Evolutionary conservation across 2,888 invertebrate species (phyloP).

Genomic region (Cerastis leucographa): DNA sequence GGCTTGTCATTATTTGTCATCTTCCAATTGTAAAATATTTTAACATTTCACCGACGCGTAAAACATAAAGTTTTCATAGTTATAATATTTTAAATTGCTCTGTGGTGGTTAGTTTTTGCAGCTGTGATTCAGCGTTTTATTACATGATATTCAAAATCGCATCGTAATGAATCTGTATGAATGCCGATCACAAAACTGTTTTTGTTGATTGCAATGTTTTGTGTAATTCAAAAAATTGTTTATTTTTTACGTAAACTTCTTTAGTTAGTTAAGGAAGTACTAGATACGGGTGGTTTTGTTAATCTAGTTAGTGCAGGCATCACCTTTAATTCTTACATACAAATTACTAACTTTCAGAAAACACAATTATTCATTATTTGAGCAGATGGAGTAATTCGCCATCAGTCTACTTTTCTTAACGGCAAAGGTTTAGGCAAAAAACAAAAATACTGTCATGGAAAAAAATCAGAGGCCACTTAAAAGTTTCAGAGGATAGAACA

Average conservation of each 20-base stretch:
- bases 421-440: background rate
- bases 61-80: constrained; percentile 12
- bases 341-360: background rate
- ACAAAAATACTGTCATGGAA: background rate
- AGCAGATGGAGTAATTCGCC: background rate
- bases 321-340: background rate
- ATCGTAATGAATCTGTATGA: constrained; percentile 34
- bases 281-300: background rate
- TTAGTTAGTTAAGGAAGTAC: background rate
- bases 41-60: background rate
- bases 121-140: constrained; percentile 48
- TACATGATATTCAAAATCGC: constrained; percentile 33
- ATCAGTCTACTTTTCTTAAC: background rate
- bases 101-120: constrained; percentile 20
- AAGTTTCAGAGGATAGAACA: background rate
- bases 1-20: background rate
- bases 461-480: background rate
- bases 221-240: background rate
- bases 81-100: background rate
- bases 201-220: constrained; percentile 34
- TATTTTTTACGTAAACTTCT: no score
- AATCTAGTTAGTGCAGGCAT: background rate
- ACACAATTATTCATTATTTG: background rate
- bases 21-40: background rate
- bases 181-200: constrained; percentile 35